Percentiles rank a stretch among this genome's conserved stretches.
Conservation (phyloP, 2,797 vertebrate species). For the Numenius phaeopus region DNA sequence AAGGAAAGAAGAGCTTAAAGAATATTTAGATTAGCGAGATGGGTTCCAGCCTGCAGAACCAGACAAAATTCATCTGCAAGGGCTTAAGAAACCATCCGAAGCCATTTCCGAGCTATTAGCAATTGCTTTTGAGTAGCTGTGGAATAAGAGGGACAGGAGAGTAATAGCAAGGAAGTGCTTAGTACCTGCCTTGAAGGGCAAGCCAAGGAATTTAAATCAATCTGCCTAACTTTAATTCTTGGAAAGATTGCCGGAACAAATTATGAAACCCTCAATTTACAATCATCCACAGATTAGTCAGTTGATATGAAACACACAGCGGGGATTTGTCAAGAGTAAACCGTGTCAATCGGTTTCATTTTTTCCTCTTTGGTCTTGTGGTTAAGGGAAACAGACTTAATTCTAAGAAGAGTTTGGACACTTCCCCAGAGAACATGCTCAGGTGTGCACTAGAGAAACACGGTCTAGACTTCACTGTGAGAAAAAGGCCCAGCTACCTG, state of each 20-base stretch:
- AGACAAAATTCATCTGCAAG: neutral
- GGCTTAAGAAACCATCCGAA: neutral
- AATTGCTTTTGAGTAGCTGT: neutral
- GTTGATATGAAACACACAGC: neutral
- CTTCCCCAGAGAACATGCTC: neutral
- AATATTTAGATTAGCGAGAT: conserved; percentile 22
- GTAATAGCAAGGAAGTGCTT: neutral
- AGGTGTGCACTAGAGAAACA: neutral
- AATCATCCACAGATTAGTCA: neutral
- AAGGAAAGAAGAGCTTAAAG: conserved; percentile 24
- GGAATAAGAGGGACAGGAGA: neutral
- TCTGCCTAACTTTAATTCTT: neutral
- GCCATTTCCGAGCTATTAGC: neutral
- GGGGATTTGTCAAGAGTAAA: neutral
- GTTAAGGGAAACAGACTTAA: neutral
- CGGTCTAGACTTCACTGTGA: neutral
- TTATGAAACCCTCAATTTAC: neutral
- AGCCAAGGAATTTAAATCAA: conserved; percentile 7
- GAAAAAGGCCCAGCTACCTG: neutral
- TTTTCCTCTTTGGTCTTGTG: neutral
- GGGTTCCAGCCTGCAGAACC: neutral
- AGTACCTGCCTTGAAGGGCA: neutral
- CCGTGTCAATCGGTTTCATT: neutral
- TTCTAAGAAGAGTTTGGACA: neutral
- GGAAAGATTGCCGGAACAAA: neutral